These are phyloP conservation scores for Verasper variegatus DNA, from an alignment of 2,113 vertebrate genomes.

Conservation along the genomic window DNA sequence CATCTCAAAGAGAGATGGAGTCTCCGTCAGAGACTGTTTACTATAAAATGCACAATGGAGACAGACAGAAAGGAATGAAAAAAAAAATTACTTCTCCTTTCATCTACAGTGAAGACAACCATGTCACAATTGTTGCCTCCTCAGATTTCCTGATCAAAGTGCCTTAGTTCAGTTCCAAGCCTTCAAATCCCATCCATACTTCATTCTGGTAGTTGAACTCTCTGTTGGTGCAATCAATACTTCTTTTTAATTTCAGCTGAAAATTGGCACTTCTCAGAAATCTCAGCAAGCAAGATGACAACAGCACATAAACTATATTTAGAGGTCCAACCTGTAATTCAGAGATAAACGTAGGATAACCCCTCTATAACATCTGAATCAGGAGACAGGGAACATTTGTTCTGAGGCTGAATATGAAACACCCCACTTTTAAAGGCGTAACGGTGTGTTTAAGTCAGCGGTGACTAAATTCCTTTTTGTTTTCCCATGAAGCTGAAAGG, in stretches of 20 bases:
- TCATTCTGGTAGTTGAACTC: conserved; percentile 61
- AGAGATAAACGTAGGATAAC: conserved; percentile 50
- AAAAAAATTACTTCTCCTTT: conserved; percentile 52
- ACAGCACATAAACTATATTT: conserved; percentile 53
- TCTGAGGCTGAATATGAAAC: conserved; percentile 14
- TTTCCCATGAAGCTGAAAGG: neutral
- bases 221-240: conserved; percentile 58
- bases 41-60: conserved; percentile 55
- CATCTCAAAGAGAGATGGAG: conserved; percentile 50
- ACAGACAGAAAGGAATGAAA: conserved; percentile 25
- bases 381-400: conserved; percentile 20
- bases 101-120: conserved; percentile 72
- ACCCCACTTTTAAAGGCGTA: too few relatives aligned
- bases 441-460: neutral
- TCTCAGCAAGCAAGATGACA: conserved; percentile 55
- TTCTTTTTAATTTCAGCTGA: conserved; percentile 58
- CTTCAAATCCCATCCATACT: conserved; percentile 60
- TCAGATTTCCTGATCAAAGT: conserved; percentile 77
- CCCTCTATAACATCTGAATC: neutral
- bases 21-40: conserved; percentile 66
- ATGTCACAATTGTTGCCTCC: conserved; percentile 70
- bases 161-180: conserved; percentile 57
- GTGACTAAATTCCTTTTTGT: neutral
- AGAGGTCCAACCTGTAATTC: conserved; percentile 53
- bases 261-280: conserved; percentile 59